These are phyloP conservation scores for Papilio xuthus DNA, from an alignment of 1,140 invertebrate genomes.

Conservation along the genomic window DNA sequence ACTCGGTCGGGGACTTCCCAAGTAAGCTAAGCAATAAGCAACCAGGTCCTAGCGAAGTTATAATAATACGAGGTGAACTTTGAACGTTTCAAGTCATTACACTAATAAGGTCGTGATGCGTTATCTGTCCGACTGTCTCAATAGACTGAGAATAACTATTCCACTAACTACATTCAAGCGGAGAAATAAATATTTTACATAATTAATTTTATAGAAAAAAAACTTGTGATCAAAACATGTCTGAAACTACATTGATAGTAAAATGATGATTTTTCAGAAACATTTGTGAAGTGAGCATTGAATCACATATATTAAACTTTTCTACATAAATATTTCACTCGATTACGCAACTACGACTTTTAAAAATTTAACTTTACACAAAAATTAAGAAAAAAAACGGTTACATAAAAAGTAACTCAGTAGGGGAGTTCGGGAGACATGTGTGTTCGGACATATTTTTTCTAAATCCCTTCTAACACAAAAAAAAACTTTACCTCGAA, in stretches of 20 bases:
- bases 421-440: conserved; percentile 4
- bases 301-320: background rate
- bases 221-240: no score
- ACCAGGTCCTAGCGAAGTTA: background rate
- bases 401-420: background rate
- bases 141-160: conserved; percentile 3
- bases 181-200: background rate
- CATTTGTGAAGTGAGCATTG: background rate
- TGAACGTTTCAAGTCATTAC: conserved; percentile 9
- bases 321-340: background rate
- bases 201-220: no score
- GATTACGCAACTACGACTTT: background rate
- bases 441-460: background rate
- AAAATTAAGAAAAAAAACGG: background rate
- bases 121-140: background rate
- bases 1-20: background rate
- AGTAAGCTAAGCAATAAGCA: background rate
- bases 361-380: background rate
- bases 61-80: background rate
- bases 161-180: background rate
- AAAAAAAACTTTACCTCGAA: conserved; percentile 18
- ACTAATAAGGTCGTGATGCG: background rate
- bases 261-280: background rate
- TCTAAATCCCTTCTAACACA: background rate
- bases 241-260: no score